Percentiles rank a stretch among this genome's conserved stretches.
Conservation (phyloP, 2,113 vertebrate genomes). For the Desmodus rotundus region DNA sequence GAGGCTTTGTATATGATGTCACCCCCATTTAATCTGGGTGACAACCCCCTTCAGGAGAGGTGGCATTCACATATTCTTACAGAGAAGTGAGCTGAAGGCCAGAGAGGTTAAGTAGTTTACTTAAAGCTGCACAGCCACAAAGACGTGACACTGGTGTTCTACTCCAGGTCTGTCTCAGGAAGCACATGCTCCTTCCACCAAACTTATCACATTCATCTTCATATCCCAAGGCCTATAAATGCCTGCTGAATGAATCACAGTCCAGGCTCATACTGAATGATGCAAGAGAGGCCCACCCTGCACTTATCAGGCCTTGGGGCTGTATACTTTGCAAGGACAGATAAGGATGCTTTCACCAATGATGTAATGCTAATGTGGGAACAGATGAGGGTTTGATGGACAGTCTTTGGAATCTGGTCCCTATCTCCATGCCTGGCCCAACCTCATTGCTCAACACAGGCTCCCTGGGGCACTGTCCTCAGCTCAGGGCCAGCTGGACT, state of each 20-base stretch:
- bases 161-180: neutral
- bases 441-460: neutral
- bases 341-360: neutral
- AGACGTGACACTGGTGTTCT: neutral
- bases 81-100: neutral
- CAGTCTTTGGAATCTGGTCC: neutral
- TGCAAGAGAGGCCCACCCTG: neutral
- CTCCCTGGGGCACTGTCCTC: neutral
- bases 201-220: neutral
- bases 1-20: neutral
- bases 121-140: neutral
- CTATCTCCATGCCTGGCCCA: neutral
- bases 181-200: neutral
- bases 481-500: neutral
- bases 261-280: neutral
- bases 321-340: neutral
- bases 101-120: neutral
- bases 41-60: neutral
- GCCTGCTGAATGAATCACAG: neutral
- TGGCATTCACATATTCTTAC: neutral
- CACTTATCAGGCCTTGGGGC: neutral
- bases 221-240: neutral
- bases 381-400: neutral
- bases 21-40: neutral
- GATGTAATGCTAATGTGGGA: neutral